These are phyloP conservation scores for Manacus vitellinus DNA, from an alignment of 2,113 vertebrate genomes.

Conservation along the genomic window DNA sequence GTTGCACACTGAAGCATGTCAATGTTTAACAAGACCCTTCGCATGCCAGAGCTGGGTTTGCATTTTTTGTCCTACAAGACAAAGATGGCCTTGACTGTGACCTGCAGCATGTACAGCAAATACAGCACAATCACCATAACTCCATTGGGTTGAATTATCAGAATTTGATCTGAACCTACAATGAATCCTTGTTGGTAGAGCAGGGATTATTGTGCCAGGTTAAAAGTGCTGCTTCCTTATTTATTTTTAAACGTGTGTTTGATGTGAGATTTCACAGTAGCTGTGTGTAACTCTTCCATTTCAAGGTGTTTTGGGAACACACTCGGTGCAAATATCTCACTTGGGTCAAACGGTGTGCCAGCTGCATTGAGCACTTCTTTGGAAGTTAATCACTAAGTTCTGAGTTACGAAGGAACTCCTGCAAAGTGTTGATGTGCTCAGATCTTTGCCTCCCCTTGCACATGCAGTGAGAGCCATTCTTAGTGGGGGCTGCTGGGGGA, in stretches of 20 bases:
- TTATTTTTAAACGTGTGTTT: neutral
- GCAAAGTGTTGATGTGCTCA: neutral
- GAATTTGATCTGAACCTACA: neutral
- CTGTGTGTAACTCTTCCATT: neutral
- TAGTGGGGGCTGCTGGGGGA: neutral
- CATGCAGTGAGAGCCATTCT: neutral
- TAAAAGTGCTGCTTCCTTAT: neutral
- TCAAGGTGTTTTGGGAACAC: neutral
- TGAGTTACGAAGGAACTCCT: neutral
- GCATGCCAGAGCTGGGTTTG: neutral
- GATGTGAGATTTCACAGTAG: neutral
- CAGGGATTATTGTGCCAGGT: neutral
- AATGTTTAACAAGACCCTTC: neutral
- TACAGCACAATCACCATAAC: neutral
- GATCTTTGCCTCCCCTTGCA: neutral
- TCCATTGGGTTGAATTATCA: neutral
- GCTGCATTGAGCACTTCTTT: neutral
- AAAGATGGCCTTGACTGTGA: neutral
- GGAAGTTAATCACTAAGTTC: neutral
- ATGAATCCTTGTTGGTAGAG: neutral
- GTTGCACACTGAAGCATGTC: neutral
- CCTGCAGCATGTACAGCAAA: neutral
- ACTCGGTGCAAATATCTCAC: neutral
- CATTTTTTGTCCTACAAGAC: neutral
- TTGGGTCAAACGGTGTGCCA: neutral